Base-by-base conservation (phyloP, 1,140 invertebrate species). In the Wiebesia pumilae region DNA sequence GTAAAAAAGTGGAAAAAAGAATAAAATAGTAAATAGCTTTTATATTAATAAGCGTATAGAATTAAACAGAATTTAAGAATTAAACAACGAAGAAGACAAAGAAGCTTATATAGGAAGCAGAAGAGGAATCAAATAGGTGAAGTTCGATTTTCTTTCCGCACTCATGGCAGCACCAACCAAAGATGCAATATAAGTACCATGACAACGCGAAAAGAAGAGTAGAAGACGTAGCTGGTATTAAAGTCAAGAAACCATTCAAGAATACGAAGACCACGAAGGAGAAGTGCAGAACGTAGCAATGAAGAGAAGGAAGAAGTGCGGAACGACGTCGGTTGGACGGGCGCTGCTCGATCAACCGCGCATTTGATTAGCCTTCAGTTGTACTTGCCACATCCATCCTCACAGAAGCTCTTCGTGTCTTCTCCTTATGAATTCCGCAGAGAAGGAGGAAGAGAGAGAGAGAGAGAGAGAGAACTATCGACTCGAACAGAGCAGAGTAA, bases 311-410 rank as follows among this genome's bases (percentile, higher is more conserved):
- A 58, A 47, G 12, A 30, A 67, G 14, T 30, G 3, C 62, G 65
- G 78, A 24, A 84, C 73, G 87, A 89, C 88, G 88, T 88, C 89
- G 80, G 85, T 81, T 89, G 88, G 21, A 69, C 58, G 51, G 33
- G 0, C 16, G 71, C 33, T 58, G 35, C 54, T 54, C 91, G 87
- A 91, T 91, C 90, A 89, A 90, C 6, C 90, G 90, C 88, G 90
- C 89, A 91, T 91, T 90, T 90, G 90, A 92, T 92, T 92, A 92
- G 91, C 90, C 92, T 92, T 91, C 90, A 92, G 91, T 92, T 92
- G 89, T 90, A 85, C 89, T 91, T 30, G 62, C 43, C 27, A 43
- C 38, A 21, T 69, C 19, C 43, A 51, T 19, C 30, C 16, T 40
- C 67, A 6, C 51, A 62, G 35, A 62, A 75, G 33, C 81, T 54